phyloP scores from a whole-genome alignment of 2,888 invertebrate species.

The Lucinisca nassula region DNA sequence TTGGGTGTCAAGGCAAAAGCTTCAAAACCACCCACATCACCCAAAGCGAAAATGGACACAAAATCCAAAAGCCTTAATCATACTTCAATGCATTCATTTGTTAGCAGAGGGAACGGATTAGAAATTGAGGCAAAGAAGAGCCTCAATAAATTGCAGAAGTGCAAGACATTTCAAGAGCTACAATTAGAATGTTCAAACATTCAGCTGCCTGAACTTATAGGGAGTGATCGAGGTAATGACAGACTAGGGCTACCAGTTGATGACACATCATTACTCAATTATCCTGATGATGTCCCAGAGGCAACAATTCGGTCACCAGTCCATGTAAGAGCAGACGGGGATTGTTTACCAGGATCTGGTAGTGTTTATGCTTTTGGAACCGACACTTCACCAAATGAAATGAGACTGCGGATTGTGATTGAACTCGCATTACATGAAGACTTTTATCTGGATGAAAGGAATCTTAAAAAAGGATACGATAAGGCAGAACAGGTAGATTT shows the following conservation, averaged over 20 bases:
- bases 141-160: background rate
- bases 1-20: background rate
- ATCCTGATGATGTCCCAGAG: no score
- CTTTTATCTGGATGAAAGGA: background rate
- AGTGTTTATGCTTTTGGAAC: background rate
- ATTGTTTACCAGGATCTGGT: background rate
- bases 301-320: background rate
- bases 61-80: no score
- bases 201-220: background rate
- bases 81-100: background rate
- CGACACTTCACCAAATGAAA: background rate
- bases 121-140: background rate
- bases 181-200: background rate
- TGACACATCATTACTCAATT: background rate
- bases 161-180: background rate
- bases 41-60: background rate
- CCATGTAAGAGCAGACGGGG: background rate
- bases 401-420: background rate
- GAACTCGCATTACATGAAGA: background rate
- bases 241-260: background rate
- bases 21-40: background rate
- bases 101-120: background rate
- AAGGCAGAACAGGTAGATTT: background rate
- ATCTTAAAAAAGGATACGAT: background rate
- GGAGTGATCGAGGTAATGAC: background rate